A percentile compares a stretch with the other conserved stretches of the same genome.
phyloP scores from a whole-genome alignment of 2,113 vertebrate species.

The Thamnophis sirtalis region DNA sequence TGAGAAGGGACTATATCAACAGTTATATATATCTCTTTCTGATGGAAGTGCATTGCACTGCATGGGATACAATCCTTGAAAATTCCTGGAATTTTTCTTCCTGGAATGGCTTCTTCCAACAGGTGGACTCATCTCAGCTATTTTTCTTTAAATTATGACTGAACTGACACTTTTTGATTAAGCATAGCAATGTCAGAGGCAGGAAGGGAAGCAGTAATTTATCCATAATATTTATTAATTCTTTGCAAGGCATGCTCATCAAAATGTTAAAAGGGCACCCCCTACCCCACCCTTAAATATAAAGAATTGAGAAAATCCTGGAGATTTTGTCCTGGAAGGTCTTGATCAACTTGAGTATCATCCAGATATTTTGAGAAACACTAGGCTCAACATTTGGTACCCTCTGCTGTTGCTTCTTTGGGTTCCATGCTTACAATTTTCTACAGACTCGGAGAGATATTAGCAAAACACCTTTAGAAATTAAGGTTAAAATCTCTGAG shows the following conservation, averaged over 20 bases:
- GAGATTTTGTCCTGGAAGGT: conserved; percentile 59
- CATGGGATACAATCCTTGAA: background rate
- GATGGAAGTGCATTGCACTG: background rate
- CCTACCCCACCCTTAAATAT: conserved; percentile 61
- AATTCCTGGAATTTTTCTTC: background rate
- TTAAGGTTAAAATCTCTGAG: conserved; percentile 48
- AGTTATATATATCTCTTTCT: background rate
- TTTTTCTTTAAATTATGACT: background rate
- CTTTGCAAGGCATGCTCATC: conserved; percentile 73
- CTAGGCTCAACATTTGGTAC: background rate
- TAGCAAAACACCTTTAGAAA: conserved; percentile 51
- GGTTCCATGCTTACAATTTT: conserved; percentile 71
- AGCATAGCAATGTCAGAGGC: conserved; percentile 44
- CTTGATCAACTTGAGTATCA: conserved; percentile 34
- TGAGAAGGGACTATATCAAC: background rate
- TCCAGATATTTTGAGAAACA: background rate
- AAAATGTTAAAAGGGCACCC: conserved; percentile 69
- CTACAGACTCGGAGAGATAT: conserved; percentile 60
- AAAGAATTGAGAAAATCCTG: conserved; percentile 73
- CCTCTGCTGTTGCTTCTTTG: conserved; percentile 38
- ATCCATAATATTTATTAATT: conserved; percentile 72
- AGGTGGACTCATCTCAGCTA: background rate
- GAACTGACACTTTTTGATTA: background rate
- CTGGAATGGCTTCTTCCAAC: background rate
- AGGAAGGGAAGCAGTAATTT: conserved; percentile 63